Conservation (phyloP, 2,888 invertebrate genomes). For the Exocentrus adspersus region DNA sequence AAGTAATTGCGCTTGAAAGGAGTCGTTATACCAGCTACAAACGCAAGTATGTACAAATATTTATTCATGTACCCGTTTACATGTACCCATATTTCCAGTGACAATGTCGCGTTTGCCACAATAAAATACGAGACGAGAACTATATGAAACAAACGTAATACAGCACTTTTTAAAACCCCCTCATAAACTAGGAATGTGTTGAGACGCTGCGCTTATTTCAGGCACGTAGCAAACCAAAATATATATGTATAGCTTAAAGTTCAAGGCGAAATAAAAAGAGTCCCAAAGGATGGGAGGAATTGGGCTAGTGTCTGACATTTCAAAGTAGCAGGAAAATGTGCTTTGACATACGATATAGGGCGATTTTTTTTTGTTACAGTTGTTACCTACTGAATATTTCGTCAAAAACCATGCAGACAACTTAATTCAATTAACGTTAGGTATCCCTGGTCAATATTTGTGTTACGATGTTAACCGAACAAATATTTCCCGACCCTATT, state of each 20-base stretch:
- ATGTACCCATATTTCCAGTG: not conserved
- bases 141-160: not conserved
- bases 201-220: slow-evolving; percentile 14
- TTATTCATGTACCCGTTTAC: no score
- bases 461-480: no score
- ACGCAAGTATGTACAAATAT: no score
- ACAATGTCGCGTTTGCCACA: not conserved
- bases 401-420: no score
- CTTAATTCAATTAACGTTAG: no score
- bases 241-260: slow-evolving; percentile 28
- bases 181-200: slow-evolving; percentile 22
- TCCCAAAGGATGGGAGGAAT: slow-evolving; percentile 9
- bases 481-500: no score
- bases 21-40: no score
- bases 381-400: no score
- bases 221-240: slow-evolving; percentile 27
- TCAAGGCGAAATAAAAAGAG: slow-evolving; percentile 26
- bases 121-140: not conserved
- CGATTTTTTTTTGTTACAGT: no score
- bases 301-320: slow-evolving; percentile 30
- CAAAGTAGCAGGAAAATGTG: slow-evolving; percentile 12
- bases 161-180: slow-evolving; percentile 26
- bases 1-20: no score
- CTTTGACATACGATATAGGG: not conserved
- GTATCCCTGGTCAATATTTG: no score